phyloP scores from a whole-genome alignment of 2,113 vertebrate genomes.

The Amia ocellicauda region DNA sequence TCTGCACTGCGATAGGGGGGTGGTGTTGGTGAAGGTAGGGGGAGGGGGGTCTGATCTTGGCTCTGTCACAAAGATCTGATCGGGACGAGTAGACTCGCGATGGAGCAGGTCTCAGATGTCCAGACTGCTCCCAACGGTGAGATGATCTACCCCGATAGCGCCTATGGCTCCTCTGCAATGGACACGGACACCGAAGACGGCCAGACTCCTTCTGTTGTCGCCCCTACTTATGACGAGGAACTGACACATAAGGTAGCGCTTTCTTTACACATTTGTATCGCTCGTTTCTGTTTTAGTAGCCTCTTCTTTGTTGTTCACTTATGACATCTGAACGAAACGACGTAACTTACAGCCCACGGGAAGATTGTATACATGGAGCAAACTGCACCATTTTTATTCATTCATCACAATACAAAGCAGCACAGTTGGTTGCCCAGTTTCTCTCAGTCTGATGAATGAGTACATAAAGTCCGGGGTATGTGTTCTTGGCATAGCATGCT shows the following conservation, averaged over 20 bases:
- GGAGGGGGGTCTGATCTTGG: neutral
- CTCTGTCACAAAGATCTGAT: constrained; percentile 18
- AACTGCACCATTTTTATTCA: constrained; percentile 27
- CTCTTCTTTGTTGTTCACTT: neutral
- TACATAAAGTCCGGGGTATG: too few relatives aligned
- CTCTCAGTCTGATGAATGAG: too few relatives aligned
- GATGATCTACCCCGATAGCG: constrained; percentile 49
- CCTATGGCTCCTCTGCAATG: constrained; percentile 43
- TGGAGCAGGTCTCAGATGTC: constrained; percentile 54
- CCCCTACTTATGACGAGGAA: constrained; percentile 59
- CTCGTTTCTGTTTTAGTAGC: neutral
- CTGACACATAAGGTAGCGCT: constrained; percentile 68
- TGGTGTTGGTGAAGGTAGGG: too few relatives aligned
- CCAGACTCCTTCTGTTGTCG: constrained; percentile 31
- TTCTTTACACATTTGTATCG: neutral
- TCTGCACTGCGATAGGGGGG: neutral
- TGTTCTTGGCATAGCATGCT: too few relatives aligned
- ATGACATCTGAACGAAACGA: too few relatives aligned
- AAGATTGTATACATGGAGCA: constrained; percentile 13
- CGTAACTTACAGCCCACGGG: too few relatives aligned
- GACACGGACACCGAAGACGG: constrained; percentile 36
- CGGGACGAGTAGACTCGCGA: constrained; percentile 52
- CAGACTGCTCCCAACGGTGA: constrained; percentile 54
- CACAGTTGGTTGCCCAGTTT: neutral
- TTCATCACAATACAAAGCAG: constrained; percentile 25